phyloP scores from a whole-genome alignment of 2,113 vertebrate species.

The Aptenodytes forsteri region DNA sequence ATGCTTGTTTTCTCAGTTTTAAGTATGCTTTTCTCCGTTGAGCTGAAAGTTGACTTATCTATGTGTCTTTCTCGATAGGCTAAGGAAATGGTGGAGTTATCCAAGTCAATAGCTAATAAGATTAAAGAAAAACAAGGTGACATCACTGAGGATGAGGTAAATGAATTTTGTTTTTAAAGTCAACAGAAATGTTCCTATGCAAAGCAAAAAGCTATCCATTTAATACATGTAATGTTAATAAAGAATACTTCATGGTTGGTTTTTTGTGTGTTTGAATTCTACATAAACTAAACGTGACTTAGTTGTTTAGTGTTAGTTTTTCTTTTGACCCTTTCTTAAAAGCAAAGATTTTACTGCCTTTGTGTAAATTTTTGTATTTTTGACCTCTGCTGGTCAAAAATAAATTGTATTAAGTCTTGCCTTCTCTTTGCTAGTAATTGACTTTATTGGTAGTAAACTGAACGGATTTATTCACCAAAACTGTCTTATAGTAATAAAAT shows the following conservation, averaged over 20 bases:
- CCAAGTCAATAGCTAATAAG: conserved; percentile 95
- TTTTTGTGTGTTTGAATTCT: neutral
- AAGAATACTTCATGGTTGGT: neutral
- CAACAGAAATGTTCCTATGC: neutral
- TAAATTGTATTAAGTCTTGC: neutral
- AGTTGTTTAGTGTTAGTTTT: neutral
- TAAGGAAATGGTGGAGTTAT: conserved; percentile 98
- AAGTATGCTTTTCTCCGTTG: neutral
- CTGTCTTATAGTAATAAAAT: neutral
- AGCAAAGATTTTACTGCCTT: neutral
- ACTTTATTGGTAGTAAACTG: neutral
- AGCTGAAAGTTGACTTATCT: neutral
- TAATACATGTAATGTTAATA: neutral
- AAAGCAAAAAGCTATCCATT: neutral
- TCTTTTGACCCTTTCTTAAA: neutral
- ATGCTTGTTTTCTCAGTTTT: neutral
- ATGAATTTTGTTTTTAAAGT: neutral
- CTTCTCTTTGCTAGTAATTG: neutral
- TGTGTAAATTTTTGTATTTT: neutral
- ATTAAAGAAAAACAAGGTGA: conserved; percentile 99
- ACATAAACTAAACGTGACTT: neutral
- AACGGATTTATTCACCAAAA: neutral
- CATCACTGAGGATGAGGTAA: conserved; percentile 97
- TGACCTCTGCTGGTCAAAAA: neutral
- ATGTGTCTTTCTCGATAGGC: conserved; percentile 78